Base-by-base conservation (phyloP, 92 coral and sea anemone species). In the Siderastrea siderea region DNA sequence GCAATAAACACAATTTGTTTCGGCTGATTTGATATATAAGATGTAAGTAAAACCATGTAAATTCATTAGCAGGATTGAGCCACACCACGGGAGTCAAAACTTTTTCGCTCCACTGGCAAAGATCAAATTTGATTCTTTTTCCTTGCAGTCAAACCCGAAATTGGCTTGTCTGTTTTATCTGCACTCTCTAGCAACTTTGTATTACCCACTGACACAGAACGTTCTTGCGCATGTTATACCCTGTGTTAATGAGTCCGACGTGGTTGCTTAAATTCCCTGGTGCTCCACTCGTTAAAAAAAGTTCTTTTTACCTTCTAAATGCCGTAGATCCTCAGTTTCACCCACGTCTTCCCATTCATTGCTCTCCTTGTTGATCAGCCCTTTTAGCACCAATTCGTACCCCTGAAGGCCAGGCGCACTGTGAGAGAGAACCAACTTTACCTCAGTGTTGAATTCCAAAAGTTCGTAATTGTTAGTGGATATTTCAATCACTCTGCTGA, bases 401-500 rank as follows among this genome's bases (percentile, higher is more conserved):
- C 88, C 88, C 7, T 65, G 51, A 1, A 84, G 81, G 44, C 51
- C 58, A 10, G 88, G 63, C 2, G 80, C 73, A 53, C 88, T 62
- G 66, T 84, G 81, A 15, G 81, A 64, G 0, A 84, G 74, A 45
- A 43, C 51, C 63, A 84, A 15, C 52, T 73, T 50, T 51, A 51
- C 88, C 0, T 62, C 80, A n/a, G 38, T 58, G 11, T 62, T 44
- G 64, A 84, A 82, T 86, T 44, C 73, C 68, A 91, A 11, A 19
- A 51, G 71, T n/a, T 47, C 77, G 0, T 57, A 14, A 7, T 14
- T 58, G 61, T 17, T 15, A 44, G 93, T 68, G 0, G 88, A 84
- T 48, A 92, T 71, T 14, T 81, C 85, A 68, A 92, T 82, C 68
- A 92, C 85, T 64, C 55, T 85, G 84, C 95, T 92, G 47, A 90